Evolutionary conservation across 2,888 invertebrate species (phyloP), one percentile per base, ranked within the genome.

Genomic region (Plagodis pulveraria): DNA sequence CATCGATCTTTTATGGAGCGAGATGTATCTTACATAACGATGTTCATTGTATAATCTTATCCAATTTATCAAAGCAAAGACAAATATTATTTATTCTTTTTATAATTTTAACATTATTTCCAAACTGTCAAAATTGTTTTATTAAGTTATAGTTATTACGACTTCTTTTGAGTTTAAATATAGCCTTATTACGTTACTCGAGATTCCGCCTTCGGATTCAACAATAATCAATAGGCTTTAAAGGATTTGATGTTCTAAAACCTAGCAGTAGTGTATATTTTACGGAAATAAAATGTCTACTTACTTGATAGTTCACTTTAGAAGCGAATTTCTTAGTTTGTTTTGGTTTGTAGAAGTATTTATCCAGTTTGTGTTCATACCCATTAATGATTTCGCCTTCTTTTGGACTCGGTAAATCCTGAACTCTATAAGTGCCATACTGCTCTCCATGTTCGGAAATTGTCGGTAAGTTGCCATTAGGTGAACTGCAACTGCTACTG

Each of bases 401-500:
- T 8, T 70, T 69, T 6, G 76, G 76, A 56, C 63, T 74, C 38
- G 81, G 79, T 41, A 79, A 58, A 0, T 83, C 68, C 43, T 80
- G 80, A n/a, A 84, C 77, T 12, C 87, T 74, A 63, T 89, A 90
- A 11, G 87, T 86, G 53, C 87, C 84, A 61, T 88, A 87, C 62
- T 87, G 87, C 63, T 91, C 91, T 4, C 80, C 80, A 56, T 91
- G 89, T 64, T 92, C 92, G 1, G 91, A 86, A 59, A 92, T 92
- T 2, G 91, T 91, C 0, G 92, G 91, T 68, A 92, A 72, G 65
- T 91, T 90, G 5, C 85, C 85, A 60, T 83, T 89, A 0, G 92
- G 91, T 2, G 92, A 91, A 64, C 91, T 91, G 66, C 90, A 90
- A 59, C 83, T 87, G 69, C 91, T 91, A 52, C 89, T 91, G 0